Base-by-base conservation (phyloP, 1,140 invertebrate genomes). In the Trichonephila clavata region DNA sequence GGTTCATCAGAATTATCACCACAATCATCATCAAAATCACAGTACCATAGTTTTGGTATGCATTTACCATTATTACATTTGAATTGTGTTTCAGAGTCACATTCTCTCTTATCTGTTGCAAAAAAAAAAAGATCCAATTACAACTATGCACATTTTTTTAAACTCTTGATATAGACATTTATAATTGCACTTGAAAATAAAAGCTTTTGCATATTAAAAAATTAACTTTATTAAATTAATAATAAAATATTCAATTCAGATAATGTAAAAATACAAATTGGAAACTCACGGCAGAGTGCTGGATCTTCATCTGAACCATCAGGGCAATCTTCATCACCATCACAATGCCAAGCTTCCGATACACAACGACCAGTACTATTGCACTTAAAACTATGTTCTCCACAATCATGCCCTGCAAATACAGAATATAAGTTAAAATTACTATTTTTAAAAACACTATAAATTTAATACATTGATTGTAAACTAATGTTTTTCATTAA, bases 41-140 rank as follows among this genome's bases (percentile, higher is more conserved):
- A 99, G 97, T 98, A 98, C 98, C 99, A 99, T 2, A 99, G 95
- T 95, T 98, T 98, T 0, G 98, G 99, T 94, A 99, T 99, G 95
- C 99, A 99, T 90, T 98, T 97, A 13, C 98, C 98, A 94, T 99
- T 99, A 94, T 98, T 98, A 95, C 95, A 95, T 59, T 94, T 94
- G 77, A 94, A 95, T 87, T 95, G 95, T 0, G 98, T 98, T 86
- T 97, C 97, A 1, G 97, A 96, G 95, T 99, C 97, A 95, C 98
- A 99, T 63, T 96, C 95, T 94, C 98, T 96, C 94, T 98, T 98
- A 95, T 98, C 97, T 97, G 94, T 71, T 94, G 95, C 63, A n/a
- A n/a, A n/a, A n/a, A 84, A 32, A n/a, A 43, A 43, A 80, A 63
- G 3, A 13, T 27, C n/a, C 3, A 14, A 68, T 68, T 68, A 14